phyloP scores from a whole-genome alignment of 2,113 vertebrate genomes.

The Gambusia holbrooki region DNA sequence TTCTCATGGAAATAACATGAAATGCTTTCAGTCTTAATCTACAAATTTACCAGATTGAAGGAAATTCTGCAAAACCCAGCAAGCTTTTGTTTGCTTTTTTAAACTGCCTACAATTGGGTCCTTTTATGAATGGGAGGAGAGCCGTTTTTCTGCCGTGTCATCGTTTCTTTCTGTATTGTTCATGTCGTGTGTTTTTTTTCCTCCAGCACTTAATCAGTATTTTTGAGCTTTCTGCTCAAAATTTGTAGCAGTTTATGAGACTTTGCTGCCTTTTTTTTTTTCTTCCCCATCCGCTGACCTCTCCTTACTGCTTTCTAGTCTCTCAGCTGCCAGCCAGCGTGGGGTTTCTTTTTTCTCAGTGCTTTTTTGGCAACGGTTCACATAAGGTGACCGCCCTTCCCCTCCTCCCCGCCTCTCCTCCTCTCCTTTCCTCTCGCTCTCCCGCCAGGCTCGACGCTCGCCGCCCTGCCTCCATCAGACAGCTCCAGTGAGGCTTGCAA shows the following conservation, averaged over 20 bases:
- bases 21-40: constrained; percentile 43
- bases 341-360: background rate
- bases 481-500: constrained; percentile 81
- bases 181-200: constrained; percentile 12
- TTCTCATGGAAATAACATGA: constrained; percentile 42
- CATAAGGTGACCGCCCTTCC: constrained; percentile 66
- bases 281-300: constrained; percentile 36
- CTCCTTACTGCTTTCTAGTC: constrained; percentile 76
- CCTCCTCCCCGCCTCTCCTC: constrained; percentile 7
- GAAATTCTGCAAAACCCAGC: constrained; percentile 23
- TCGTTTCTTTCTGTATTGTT: constrained; percentile 42
- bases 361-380: constrained; percentile 63
- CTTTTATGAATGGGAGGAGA: constrained; percentile 46
- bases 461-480: constrained; percentile 77
- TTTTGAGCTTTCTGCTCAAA: background rate
- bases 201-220: constrained; percentile 24
- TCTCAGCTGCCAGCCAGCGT: constrained; percentile 29
- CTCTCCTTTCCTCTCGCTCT: background rate
- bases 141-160: constrained; percentile 44
- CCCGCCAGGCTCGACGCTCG: constrained; percentile 66
- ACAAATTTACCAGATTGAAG: constrained; percentile 39
- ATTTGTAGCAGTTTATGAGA: constrained; percentile 9
- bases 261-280: constrained; percentile 6
- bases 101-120: constrained; percentile 11
- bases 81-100: constrained; percentile 11